Conservation (phyloP, 1,140 invertebrate species). For the Parapsyche elsis region DNA sequence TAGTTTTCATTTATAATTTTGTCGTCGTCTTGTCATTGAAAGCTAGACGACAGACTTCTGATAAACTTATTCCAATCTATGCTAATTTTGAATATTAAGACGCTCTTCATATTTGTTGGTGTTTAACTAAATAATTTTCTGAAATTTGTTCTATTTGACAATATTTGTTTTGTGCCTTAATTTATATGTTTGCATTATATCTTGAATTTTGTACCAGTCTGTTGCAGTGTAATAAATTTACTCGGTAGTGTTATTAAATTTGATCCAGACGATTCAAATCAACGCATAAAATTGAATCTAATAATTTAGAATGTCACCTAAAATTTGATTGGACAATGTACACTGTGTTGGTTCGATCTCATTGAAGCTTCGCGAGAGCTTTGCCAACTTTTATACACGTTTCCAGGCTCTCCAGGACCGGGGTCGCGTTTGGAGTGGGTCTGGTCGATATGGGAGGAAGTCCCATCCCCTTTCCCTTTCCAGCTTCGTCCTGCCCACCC, state of each 20-base stretch:
- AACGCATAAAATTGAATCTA: background rate
- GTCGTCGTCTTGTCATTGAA: too few species aligned
- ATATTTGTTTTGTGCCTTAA: too few species aligned
- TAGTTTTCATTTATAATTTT: too few species aligned
- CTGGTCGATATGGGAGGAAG: constrained; percentile 8
- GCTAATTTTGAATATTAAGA: too few species aligned
- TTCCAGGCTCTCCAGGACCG: background rate
- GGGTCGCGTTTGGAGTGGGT: background rate
- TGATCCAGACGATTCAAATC: background rate
- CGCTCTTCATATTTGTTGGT: too few species aligned
- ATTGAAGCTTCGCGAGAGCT: background rate
- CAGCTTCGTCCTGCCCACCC: background rate
- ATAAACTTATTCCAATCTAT: too few species aligned
- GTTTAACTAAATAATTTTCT: too few species aligned
- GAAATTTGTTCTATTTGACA: too few species aligned
- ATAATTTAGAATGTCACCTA: background rate
- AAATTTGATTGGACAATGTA: background rate
- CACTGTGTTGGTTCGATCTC: background rate
- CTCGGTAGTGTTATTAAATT: background rate
- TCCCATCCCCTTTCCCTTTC: background rate
- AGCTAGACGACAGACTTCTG: too few species aligned
- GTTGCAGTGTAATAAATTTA: too few species aligned
- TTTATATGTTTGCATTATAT: too few species aligned
- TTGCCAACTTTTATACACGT: background rate
- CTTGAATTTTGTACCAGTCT: too few species aligned